Percentiles rank a stretch among this genome's conserved stretches.
Conservation (phyloP, 2,113 vertebrate species). For the Zapus hudsonius region DNA sequence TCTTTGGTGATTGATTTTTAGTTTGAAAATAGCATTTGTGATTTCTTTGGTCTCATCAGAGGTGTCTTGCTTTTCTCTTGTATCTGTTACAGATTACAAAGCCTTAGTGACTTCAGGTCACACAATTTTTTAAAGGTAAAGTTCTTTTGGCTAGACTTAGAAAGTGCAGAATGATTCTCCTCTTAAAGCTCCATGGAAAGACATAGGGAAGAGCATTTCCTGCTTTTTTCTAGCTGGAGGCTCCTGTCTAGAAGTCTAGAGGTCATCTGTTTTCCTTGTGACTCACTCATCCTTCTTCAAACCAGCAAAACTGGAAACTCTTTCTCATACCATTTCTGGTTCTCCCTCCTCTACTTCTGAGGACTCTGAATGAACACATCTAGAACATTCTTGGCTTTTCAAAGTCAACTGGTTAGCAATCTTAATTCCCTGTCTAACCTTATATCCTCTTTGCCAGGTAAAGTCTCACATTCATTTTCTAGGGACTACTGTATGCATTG, state of each 20-base stretch:
- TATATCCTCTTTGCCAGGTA: neutral
- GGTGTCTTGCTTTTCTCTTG: neutral
- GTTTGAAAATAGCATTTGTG: neutral
- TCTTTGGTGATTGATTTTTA: neutral
- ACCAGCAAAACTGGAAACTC: neutral
- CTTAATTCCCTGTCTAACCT: neutral
- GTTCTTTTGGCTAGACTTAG: neutral
- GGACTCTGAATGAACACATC: neutral
- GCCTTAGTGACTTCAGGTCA: neutral
- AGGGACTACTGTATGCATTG: neutral
- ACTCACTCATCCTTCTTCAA: neutral
- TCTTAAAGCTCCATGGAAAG: neutral
- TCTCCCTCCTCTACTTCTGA: neutral
- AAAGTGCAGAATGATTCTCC: neutral
- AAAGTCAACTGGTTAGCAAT: constrained; percentile 5
- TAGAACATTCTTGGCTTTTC: neutral
- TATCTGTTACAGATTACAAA: neutral
- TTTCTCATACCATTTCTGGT: neutral
- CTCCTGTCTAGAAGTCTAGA: neutral
- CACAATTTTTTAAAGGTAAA: neutral
- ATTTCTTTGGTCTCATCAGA: neutral
- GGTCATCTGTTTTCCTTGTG: neutral
- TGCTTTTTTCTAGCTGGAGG: neutral
- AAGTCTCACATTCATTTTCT: neutral
- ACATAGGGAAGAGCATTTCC: neutral